These are phyloP conservation scores for Drosophila pandora DNA, from an alignment of 1,140 invertebrate genomes.

Conservation along the genomic window DNA sequence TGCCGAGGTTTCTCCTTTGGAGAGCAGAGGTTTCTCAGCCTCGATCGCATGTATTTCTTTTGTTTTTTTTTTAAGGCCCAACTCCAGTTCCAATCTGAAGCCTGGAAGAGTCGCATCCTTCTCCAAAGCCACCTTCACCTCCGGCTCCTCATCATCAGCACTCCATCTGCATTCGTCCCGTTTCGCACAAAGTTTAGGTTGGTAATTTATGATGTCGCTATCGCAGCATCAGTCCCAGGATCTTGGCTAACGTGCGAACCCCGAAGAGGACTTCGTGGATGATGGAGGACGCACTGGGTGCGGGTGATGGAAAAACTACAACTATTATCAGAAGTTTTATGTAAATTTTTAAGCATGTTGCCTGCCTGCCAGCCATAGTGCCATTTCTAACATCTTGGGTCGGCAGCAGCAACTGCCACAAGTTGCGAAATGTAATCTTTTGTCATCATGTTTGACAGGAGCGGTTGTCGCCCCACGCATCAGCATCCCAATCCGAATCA, in stretches of 20 bases:
- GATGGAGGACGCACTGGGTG: background rate
- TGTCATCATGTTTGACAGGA: constrained; percentile 78
- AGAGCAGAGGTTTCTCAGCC: constrained; percentile 52
- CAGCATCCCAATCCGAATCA: background rate
- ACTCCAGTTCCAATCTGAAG: background rate
- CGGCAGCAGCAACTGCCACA: constrained; percentile 44
- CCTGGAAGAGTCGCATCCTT: constrained; percentile 13
- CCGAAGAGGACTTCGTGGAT: constrained; percentile 1
- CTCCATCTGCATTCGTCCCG: constrained; percentile 61
- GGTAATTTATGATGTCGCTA: constrained; percentile 79
- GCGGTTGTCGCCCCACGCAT: constrained; percentile 62
- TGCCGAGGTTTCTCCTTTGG: constrained; percentile 26
- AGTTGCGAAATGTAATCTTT: constrained; percentile 77
- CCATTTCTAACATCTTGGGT: constrained; percentile 44
- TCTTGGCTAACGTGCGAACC: constrained; percentile 66
- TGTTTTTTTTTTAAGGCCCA: constrained; percentile 6
- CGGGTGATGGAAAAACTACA: constrained; percentile 56
- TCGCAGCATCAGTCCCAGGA: constrained; percentile 53
- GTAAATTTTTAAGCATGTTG: constrained; percentile 79
- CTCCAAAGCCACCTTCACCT: no score
- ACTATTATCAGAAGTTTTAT: constrained; percentile 80
- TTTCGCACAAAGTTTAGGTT: constrained; percentile 73
- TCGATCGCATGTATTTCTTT: constrained; percentile 49
- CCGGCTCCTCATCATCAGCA: constrained; percentile 33
- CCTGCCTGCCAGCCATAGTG: constrained; percentile 28